Base-by-base conservation (phyloP, 2,888 invertebrate species). In the Philhelius pedissequus region DNA sequence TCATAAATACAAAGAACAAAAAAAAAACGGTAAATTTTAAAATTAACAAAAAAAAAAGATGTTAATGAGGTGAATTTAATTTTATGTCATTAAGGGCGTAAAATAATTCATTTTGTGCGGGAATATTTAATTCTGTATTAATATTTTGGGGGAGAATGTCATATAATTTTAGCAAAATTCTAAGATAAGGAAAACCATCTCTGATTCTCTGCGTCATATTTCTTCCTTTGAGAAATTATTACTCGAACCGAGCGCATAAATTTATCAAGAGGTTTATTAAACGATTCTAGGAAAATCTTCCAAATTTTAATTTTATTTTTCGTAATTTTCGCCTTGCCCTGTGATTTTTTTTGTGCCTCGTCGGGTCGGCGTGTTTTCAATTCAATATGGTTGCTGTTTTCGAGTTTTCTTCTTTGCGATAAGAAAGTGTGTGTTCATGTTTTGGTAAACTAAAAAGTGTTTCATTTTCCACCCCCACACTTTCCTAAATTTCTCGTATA, bases 31-130 rank as follows among this genome's bases (percentile, higher is more conserved):
- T 68, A 60, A 27, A 20, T 48, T 56, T 35, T 1, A 48, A 64
- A 32, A 9, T 27, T 27, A 27, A 64, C 20, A 6, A 13, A 48
- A 48, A 48, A 40, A 56, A 48, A 62, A 58, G 48, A 13, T 25
- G 50, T 81, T 76, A 81, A 76, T 81, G 81, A 77, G 81, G 48
- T 52, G 66, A 60, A 77, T 71, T 81, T 76, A 66, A 81, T 76
- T 81, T 81, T 66, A 66, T 73, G 78, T 52, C 71, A 71, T 38
- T 64, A 64, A 81, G 70, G 70, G 64, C 76, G 48, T 64, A 58
- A 64, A 76, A 69, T 69, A 54, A 54, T 54, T 64, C 52, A 68
- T 54, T 69, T 71, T 52, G 43, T 45, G 70, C 15, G 18, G 35
- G 45, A 70, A 62, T 70, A 70, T 64, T 22, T 58, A 58, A 64